A percentile compares a stretch with the other conserved stretches of the same genome.
Evolutionary conservation across 2,113 vertebrate genomes (phyloP).

Genomic region (Burhinus bistriatus): DNA sequence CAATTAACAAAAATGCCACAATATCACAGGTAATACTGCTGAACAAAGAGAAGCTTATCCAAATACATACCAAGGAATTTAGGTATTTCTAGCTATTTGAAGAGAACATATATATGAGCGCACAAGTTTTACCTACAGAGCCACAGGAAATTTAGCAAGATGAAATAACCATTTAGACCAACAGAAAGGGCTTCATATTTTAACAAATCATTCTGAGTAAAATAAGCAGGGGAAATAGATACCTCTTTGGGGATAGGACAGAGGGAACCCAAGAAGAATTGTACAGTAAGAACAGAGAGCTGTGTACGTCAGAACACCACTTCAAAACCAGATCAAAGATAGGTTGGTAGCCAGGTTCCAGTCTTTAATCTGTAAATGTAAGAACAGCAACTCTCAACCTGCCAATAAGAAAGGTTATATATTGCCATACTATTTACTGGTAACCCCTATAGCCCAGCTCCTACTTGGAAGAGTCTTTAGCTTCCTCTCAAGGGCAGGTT

Average conservation of each 20-base stretch:
- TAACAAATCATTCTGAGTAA: not conserved
- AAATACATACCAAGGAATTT: not conserved
- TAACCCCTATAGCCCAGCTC: not conserved
- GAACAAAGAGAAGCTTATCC: not conserved
- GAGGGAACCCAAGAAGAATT: not conserved
- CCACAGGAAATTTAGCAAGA: not conserved
- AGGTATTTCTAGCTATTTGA: not conserved
- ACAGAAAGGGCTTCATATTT: not conserved
- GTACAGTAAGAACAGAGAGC: not conserved
- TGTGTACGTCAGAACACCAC: fast-evolving
- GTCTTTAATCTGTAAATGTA: not conserved
- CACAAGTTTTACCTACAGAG: not conserved
- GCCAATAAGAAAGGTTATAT: not conserved
- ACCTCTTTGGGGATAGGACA: not conserved
- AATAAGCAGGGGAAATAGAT: not conserved
- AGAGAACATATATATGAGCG: not conserved
- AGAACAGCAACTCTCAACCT: not conserved
- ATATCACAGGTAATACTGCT: not conserved
- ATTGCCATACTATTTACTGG: not conserved
- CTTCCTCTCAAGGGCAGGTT: not conserved
- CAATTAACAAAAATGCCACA: not conserved
- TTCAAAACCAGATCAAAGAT: not conserved
- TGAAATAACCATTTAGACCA: not conserved
- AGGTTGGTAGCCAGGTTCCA: not conserved
- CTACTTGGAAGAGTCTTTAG: not conserved